Percentiles rank a stretch among this genome's conserved stretches.
phyloP scores from a whole-genome alignment of 2,797 vertebrate genomes.

The Siniperca scherzeri region DNA sequence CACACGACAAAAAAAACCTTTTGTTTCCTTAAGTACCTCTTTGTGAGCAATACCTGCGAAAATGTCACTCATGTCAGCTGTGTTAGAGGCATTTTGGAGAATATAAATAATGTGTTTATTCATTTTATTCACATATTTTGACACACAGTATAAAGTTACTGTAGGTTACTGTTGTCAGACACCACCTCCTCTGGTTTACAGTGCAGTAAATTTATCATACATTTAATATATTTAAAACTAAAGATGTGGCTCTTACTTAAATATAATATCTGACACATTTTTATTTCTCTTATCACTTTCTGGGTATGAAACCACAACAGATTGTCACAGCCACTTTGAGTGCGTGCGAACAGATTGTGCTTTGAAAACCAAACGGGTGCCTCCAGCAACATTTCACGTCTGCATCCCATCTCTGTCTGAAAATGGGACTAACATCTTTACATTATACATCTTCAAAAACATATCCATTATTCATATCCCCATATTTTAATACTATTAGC shows the following conservation, averaged over 20 bases:
- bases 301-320: constrained; percentile 74
- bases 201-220: constrained; percentile 3
- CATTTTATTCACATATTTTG: background rate
- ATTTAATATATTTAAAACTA: constrained; percentile 38
- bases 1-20: background rate
- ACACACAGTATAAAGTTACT: background rate
- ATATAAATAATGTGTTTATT: constrained; percentile 11
- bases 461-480: constrained; percentile 91
- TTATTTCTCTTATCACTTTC: constrained; percentile 78
- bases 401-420: constrained; percentile 85
- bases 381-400: constrained; percentile 78
- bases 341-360: constrained; percentile 81
- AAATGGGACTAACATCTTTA: constrained; percentile 90
- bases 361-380: constrained; percentile 78
- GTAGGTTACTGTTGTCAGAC: background rate
- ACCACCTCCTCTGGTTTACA: constrained; percentile 16
- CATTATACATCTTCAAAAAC: constrained; percentile 92
- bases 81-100: background rate
- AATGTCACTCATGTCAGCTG: background rate
- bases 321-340: constrained; percentile 81
- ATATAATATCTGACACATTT: constrained; percentile 77
- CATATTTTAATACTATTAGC: constrained; percentile 89
- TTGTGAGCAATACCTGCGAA: constrained; percentile 4
- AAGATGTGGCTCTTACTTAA: constrained; percentile 69
- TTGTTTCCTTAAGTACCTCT: background rate